Conservation (phyloP, 2,888 invertebrate species). For the Drosophila recens region DNA sequence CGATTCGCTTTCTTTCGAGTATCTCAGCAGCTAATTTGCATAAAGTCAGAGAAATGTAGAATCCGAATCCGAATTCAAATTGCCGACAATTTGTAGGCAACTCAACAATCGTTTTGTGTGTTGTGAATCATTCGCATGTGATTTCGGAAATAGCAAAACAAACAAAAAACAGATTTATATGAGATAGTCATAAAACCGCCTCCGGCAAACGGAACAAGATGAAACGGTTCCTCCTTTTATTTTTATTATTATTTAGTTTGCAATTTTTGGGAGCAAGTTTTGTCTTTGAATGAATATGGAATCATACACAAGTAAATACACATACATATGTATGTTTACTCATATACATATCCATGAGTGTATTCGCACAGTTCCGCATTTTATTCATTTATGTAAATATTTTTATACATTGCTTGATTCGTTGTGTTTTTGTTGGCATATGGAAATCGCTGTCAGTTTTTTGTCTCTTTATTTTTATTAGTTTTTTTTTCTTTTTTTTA, state of each 20-base stretch:
- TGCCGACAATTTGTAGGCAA: conserved; percentile 51
- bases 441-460: conserved; percentile 48
- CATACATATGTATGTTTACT: conserved; percentile 3
- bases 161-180: conserved; percentile 21
- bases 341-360: conserved; percentile 11
- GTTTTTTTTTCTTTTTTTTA: not conserved
- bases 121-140: conserved; percentile 66
- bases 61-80: conserved; percentile 34
- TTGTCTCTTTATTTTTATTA: conserved; percentile 17
- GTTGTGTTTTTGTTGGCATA: conserved; percentile 48
- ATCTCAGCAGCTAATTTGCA: conserved; percentile 58
- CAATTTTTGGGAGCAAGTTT: conserved; percentile 58
- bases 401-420: conserved; percentile 54
- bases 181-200: conserved; percentile 46
- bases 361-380: conserved; percentile 43
- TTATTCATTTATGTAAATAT: conserved; percentile 61
- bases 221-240: conserved; percentile 26
- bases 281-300: conserved; percentile 56
- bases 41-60: conserved; percentile 41
- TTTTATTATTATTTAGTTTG: conserved; percentile 35
- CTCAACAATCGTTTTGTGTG: conserved; percentile 25
- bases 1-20: conserved; percentile 8
- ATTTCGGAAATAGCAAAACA: conserved; percentile 65
- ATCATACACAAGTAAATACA: conserved; percentile 19
- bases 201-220: conserved; percentile 20